A percentile compares a stretch with the other conserved stretches of the same genome.
These are phyloP conservation scores for Amniataba percoides DNA, from an alignment of 2,797 vertebrate genomes.

Conservation along the genomic window DNA sequence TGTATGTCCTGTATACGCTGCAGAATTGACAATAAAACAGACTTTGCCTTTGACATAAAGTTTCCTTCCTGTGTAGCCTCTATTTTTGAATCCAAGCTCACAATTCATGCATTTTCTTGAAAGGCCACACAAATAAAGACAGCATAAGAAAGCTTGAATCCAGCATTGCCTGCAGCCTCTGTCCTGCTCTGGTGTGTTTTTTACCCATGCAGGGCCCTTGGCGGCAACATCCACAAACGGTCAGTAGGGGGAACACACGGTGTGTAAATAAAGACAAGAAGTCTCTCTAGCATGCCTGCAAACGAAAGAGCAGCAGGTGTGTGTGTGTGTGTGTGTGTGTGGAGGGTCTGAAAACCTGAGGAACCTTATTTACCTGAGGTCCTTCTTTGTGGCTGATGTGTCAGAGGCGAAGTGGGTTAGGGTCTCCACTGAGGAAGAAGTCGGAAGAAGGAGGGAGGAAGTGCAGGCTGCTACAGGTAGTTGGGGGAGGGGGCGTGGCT, in stretches of 20 bases:
- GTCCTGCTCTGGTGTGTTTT: no score
- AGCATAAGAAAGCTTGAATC: no score
- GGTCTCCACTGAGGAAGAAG: neutral
- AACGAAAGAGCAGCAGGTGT: constrained; percentile 5
- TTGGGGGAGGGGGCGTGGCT: constrained; percentile 56
- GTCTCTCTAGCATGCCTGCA: neutral
- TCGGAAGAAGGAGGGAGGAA: no score
- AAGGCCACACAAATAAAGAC: neutral
- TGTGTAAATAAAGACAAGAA: constrained; percentile 13
- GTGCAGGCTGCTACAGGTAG: constrained; percentile 34
- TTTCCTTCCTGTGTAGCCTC: neutral
- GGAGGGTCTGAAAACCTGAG: no score
- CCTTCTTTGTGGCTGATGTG: no score
- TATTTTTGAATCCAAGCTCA: neutral
- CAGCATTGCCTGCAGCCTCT: neutral
- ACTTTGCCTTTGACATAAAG: neutral
- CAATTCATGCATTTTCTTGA: neutral
- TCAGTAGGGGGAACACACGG: constrained; percentile 61
- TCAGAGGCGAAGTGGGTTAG: no score
- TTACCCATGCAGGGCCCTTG: neutral
- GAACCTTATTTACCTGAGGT: no score
- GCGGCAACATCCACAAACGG: constrained; percentile 28
- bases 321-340: no score
- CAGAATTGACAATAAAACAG: no score
- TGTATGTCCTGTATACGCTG: no score